These are phyloP conservation scores for Geophilus truncorum DNA, from an alignment of 2,888 invertebrate genomes.

Conservation along the genomic window DNA sequence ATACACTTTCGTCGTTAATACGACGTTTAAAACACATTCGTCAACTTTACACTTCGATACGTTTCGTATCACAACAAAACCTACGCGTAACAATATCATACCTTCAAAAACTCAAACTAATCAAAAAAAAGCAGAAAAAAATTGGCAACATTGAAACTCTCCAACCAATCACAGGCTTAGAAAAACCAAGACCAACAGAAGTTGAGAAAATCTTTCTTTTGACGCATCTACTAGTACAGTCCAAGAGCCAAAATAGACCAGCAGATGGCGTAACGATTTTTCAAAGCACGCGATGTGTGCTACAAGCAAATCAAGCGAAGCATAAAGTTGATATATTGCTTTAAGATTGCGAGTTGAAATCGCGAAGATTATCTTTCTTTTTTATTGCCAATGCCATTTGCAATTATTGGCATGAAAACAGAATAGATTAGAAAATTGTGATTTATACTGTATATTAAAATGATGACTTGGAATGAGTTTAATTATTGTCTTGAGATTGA, in stretches of 20 bases:
- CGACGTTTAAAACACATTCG: too few species aligned
- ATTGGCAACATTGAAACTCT: neutral
- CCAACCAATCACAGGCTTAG: neutral
- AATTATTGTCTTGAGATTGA: too few species aligned
- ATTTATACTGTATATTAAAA: too few species aligned
- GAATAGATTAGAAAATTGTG: neutral
- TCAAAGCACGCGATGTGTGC: slow-evolving; percentile 10
- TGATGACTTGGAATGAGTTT: too few species aligned
- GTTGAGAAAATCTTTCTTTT: neutral
- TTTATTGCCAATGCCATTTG: neutral
- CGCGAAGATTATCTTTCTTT: neutral
- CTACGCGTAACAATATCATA: too few species aligned
- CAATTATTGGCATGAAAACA: neutral
- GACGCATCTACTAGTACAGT: neutral
- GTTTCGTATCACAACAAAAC: too few species aligned
- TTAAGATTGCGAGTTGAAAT: neutral
- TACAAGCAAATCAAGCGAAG: neutral
- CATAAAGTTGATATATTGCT: neutral
- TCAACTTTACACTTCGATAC: too few species aligned
- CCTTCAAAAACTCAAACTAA: too few species aligned
- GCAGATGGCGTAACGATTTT: neutral
- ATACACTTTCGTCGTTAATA: too few species aligned
- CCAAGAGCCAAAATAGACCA: neutral
- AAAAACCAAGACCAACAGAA: neutral
- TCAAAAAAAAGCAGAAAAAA: neutral